phyloP scores from a whole-genome alignment of 2,888 invertebrate species.

The Oegoconia quadripuncta region DNA sequence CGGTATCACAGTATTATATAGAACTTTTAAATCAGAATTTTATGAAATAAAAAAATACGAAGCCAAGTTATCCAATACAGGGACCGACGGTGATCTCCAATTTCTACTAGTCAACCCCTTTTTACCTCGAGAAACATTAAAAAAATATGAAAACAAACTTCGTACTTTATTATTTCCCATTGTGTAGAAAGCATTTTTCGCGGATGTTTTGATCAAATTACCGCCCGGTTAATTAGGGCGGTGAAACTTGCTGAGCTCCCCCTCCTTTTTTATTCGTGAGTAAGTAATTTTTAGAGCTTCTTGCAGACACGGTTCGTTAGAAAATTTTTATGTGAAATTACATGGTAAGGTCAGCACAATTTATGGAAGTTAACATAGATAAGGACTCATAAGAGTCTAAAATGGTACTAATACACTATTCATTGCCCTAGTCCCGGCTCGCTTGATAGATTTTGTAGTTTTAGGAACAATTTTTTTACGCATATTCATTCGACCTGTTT shows the following conservation, averaged over 20 bases:
- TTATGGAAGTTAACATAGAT: too few species aligned
- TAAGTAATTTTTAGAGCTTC: conserved; percentile 9
- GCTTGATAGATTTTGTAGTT: too few species aligned
- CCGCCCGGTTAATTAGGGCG: conserved; percentile 32
- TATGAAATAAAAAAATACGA: neutral
- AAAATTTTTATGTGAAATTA: neutral
- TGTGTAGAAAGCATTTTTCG: conserved; percentile 21
- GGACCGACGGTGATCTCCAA: conserved; percentile 37
- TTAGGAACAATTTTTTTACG: too few species aligned
- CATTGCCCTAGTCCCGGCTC: too few species aligned
- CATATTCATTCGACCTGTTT: too few species aligned
- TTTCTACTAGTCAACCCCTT: conserved; percentile 47
- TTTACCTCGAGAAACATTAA: conserved; percentile 35
- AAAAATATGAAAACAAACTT: conserved; percentile 21
- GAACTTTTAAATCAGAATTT: too few species aligned
- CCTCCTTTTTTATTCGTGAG: conserved; percentile 5
- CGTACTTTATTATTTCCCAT: conserved; percentile 4
- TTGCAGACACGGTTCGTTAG: conserved; percentile 12
- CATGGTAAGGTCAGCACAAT: too few species aligned
- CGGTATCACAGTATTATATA: too few species aligned
- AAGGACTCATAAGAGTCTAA: too few species aligned
- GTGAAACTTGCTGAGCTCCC: conserved; percentile 14
- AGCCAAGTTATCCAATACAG: conserved; percentile 20
- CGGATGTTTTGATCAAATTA: conserved; percentile 36
- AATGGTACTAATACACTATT: too few species aligned